Evolutionary conservation across 2,797 vertebrate genomes (phyloP).

Genomic region (Cyprinella venusta): DNA sequence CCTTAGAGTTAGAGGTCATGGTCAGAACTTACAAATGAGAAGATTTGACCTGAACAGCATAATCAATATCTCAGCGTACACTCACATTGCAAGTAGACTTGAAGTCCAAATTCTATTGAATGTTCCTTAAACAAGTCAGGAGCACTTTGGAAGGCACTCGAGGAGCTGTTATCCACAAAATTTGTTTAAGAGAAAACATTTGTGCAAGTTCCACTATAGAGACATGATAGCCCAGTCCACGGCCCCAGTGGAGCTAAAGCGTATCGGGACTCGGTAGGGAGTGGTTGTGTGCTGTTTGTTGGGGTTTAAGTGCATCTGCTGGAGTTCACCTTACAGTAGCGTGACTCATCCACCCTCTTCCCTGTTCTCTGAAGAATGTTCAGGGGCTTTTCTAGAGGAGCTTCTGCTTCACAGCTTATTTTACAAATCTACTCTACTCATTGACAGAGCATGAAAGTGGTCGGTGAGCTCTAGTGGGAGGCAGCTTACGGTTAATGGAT

Average conservation of each 20-base stretch:
- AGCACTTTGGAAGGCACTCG: conserved; percentile 10
- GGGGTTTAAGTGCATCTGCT: conserved; percentile 37
- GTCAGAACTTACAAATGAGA: conserved; percentile 37
- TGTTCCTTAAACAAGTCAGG: conserved; percentile 25
- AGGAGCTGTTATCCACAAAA: conserved; percentile 10
- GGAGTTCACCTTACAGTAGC: conserved; percentile 53
- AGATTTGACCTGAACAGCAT: conserved; percentile 44
- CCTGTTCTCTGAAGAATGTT: conserved; percentile 15
- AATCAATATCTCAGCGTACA: conserved; percentile 45
- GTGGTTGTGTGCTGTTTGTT: conserved; percentile 56
- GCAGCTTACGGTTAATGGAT: conserved; percentile 4
- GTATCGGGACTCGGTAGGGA: conserved; percentile 51
- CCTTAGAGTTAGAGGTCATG: conserved; percentile 47
- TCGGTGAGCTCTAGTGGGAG: neutral
- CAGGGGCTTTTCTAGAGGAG: conserved; percentile 1
- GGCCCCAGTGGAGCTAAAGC: conserved; percentile 46
- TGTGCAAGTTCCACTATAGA: conserved; percentile 14
- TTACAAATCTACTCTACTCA: conserved; percentile 36
- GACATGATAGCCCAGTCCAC: neutral
- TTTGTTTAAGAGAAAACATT: conserved; percentile 18
- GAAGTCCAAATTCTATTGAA: conserved; percentile 9
- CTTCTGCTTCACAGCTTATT: conserved; percentile 48
- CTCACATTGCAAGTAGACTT: conserved; percentile 45
- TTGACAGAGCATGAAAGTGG: conserved; percentile 2
- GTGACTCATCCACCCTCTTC: no score